Percentiles rank a stretch among this genome's conserved stretches.
Evolutionary conservation across 1,140 invertebrate species (phyloP).

Genomic region (Trichonephila inaurata): DNA sequence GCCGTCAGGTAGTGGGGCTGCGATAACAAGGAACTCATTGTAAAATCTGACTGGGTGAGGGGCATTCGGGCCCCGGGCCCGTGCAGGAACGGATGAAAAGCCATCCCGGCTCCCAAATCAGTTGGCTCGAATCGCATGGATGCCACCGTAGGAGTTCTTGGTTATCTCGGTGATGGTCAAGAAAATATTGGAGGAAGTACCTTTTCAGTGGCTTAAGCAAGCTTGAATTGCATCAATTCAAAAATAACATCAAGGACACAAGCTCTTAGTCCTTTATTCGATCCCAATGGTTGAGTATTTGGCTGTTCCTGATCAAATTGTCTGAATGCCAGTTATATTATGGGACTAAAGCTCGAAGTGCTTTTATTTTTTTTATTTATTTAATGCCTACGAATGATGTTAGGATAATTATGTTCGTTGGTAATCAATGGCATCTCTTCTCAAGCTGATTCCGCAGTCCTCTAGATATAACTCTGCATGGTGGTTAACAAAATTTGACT

Average conservation of each 20-base stretch:
- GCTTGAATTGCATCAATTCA: too few relatives aligned
- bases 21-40: conserved; percentile 28
- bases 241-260: too few relatives aligned
- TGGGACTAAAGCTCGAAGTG: too few relatives aligned
- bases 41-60: conserved; percentile 48
- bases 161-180: neutral
- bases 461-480: neutral
- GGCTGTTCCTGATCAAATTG: too few relatives aligned
- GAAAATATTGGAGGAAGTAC: neutral
- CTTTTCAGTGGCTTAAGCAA: too few relatives aligned
- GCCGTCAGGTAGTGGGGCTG: conserved; percentile 67
- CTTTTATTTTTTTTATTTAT: too few relatives aligned
- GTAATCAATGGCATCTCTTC: neutral
- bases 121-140: conserved; percentile 82
- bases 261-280: too few relatives aligned
- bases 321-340: too few relatives aligned
- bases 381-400: too few relatives aligned
- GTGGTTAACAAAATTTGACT: neutral
- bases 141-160: conserved; percentile 40
- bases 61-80: conserved; percentile 45
- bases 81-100: conserved; percentile 75
- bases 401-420: neutral
- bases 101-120: conserved; percentile 73
- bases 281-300: too few relatives aligned
- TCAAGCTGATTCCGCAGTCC: neutral